These are phyloP conservation scores for Plutella xylostella DNA, from an alignment of 2,888 invertebrate genomes.

Conservation along the genomic window DNA sequence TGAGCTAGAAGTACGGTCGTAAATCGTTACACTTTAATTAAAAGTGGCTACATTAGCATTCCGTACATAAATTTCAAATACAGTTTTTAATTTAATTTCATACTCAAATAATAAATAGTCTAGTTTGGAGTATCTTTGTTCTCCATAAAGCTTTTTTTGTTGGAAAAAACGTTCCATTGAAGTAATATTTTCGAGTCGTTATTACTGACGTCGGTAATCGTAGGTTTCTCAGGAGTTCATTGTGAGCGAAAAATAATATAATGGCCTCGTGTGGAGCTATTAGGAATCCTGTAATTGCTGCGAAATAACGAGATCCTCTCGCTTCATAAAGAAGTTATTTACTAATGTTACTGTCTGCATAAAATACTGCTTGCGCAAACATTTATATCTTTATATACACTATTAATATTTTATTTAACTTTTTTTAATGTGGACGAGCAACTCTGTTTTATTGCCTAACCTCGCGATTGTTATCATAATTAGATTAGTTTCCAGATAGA, in stretches of 20 bases:
- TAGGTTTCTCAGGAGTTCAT: conserved; percentile 7
- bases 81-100: neutral
- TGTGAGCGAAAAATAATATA: conserved; percentile 6
- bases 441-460: neutral
- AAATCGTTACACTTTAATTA: conserved; percentile 5
- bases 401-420: neutral
- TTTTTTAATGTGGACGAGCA: neutral
- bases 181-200: conserved; percentile 1
- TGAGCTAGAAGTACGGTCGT: neutral
- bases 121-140: neutral
- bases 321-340: neutral
- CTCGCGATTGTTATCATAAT: neutral
- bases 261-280: neutral
- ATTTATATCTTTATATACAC: neutral
- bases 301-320: conserved; percentile 3
- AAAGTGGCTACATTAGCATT: neutral
- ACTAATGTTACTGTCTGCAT: conserved; percentile 3
- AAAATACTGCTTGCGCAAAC: too few relatives aligned
- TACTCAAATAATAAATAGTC: neutral
- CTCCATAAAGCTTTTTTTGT: neutral
- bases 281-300: conserved; percentile 3
- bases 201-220: conserved; percentile 1
- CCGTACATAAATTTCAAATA: conserved; percentile 5
- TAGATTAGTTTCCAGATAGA: neutral
- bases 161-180: neutral